A percentile compares a stretch with the other conserved stretches of the same genome.
These are phyloP conservation scores for Achatina immaculata DNA, from an alignment of 1,140 invertebrate genomes.

Conservation along the genomic window DNA sequence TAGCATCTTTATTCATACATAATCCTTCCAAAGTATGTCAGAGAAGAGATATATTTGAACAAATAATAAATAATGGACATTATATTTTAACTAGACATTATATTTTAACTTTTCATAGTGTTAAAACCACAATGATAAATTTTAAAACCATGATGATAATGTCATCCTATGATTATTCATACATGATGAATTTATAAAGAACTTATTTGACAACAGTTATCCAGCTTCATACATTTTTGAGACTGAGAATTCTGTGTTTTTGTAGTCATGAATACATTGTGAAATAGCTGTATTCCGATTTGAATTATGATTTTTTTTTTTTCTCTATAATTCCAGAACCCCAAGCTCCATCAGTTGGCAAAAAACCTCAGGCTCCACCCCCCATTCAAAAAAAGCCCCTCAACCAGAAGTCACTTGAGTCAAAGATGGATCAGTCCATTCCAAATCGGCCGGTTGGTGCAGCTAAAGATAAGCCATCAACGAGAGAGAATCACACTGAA, in stretches of 20 bases:
- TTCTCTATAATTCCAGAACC: constrained; percentile 26
- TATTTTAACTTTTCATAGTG: too few relatives aligned
- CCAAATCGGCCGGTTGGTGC: constrained; percentile 46
- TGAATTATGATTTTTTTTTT: background rate
- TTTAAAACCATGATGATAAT: too few relatives aligned
- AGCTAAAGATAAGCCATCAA: background rate
- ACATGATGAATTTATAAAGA: too few relatives aligned
- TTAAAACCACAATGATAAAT: too few relatives aligned
- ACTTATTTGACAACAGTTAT: background rate
- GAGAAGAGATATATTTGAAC: too few relatives aligned
- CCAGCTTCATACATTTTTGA: background rate
- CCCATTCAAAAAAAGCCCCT: constrained; percentile 67
- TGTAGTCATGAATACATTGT: too few relatives aligned
- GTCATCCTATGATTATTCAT: too few relatives aligned
- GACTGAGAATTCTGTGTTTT: too few relatives aligned
- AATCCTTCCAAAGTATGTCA: too few relatives aligned
- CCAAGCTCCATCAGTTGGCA: constrained; percentile 39
- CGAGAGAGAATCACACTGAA: constrained; percentile 19
- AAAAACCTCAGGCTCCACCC: constrained; percentile 69
- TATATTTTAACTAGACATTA: too few relatives aligned
- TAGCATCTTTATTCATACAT: too few relatives aligned
- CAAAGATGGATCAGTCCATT: constrained; percentile 33
- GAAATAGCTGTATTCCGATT: background rate
- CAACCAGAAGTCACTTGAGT: constrained; percentile 11
- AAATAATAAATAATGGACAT: too few relatives aligned